Evolutionary conservation across 2,113 vertebrate genomes (phyloP).

Genomic region (Coracopsis vasa): DNA sequence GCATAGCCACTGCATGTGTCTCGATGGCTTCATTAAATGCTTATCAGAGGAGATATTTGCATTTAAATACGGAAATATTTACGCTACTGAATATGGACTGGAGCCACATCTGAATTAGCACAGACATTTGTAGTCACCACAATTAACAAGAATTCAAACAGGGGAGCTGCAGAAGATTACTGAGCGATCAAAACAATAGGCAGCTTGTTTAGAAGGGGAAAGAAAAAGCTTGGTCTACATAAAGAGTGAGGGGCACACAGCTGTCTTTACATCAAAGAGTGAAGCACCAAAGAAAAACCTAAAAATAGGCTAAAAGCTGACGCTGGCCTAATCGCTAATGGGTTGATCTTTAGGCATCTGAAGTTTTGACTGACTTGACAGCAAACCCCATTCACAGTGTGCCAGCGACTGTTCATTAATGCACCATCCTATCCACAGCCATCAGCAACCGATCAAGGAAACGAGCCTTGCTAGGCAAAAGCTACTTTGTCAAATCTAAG

Average conservation of each 20-base stretch:
- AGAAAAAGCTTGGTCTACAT: not conserved
- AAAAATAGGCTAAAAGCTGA: slow-evolving; percentile 31
- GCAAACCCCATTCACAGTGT: slow-evolving; percentile 10
- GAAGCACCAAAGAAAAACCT: not conserved
- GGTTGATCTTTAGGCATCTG: slow-evolving; percentile 1
- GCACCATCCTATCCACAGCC: not conserved
- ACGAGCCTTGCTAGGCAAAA: not conserved
- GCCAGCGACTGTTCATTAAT: slow-evolving; percentile 34
- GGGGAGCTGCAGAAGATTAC: not conserved
- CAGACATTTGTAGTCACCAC: not conserved
- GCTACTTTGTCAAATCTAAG: not conserved
- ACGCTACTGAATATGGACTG: not conserved
- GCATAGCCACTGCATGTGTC: not conserved
- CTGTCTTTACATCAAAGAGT: slow-evolving; percentile 49
- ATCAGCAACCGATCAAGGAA: not conserved
- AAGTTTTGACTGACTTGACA: slow-evolving; percentile 28
- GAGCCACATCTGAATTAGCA: not conserved
- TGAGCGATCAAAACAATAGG: slow-evolving; percentile 16
- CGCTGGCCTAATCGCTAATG: not conserved
- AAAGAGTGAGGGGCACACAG: slow-evolving; percentile 19
- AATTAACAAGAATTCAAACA: slow-evolving; percentile 20
- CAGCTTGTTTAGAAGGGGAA: slow-evolving; percentile 31
- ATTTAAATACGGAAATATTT: slow-evolving; percentile 39
- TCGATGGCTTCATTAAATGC: not conserved
- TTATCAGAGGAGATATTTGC: not conserved